Conservation (phyloP, 2,797 vertebrate genomes). For the Sebastes paucispinis region DNA sequence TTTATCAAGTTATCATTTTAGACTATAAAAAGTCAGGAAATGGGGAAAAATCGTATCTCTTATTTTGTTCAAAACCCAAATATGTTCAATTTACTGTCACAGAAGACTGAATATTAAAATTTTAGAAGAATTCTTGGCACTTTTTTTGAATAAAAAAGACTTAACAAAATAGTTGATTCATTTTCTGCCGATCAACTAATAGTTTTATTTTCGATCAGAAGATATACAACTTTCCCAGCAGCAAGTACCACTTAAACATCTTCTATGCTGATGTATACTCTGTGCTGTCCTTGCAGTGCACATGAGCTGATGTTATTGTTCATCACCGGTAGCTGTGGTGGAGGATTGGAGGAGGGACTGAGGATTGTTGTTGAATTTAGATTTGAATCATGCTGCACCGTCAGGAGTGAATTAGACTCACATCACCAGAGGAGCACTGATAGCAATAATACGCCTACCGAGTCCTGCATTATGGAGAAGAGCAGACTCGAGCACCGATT, state of each 20-base stretch:
- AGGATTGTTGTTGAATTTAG: neutral
- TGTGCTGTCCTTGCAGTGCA: neutral
- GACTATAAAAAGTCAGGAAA: neutral
- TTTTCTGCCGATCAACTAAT: neutral
- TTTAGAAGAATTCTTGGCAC: too few relatives aligned
- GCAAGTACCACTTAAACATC: neutral
- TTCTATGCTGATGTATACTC: too few relatives aligned
- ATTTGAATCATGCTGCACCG: neutral
- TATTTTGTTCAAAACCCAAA: neutral
- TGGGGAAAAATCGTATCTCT: neutral
- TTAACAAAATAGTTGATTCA: too few relatives aligned
- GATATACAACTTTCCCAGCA: neutral
- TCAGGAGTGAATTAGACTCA: conserved; percentile 12
- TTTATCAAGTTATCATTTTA: neutral
- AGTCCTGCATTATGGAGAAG: neutral
- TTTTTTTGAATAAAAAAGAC: too few relatives aligned
- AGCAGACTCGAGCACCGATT: neutral
- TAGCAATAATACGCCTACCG: neutral
- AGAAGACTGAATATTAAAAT: too few relatives aligned
- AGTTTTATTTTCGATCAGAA: neutral
- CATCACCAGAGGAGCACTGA: neutral
- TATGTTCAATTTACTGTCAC: too few relatives aligned
- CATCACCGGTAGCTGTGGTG: neutral
- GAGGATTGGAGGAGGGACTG: neutral
- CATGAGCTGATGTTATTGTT: neutral